phyloP scores from a whole-genome alignment of 2,113 vertebrate genomes.

The Pipra filicauda region DNA sequence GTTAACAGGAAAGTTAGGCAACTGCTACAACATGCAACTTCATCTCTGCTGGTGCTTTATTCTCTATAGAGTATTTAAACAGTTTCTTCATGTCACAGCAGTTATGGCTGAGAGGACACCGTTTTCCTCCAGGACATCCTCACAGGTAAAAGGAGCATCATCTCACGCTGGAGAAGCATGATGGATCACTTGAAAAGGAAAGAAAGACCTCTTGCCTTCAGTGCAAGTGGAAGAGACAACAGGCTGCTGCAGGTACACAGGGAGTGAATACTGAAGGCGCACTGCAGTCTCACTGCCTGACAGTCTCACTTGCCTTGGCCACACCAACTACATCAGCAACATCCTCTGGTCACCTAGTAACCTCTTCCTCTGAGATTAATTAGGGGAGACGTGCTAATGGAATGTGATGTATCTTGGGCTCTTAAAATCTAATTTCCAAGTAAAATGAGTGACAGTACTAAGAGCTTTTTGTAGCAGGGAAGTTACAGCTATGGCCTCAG shows the following conservation, averaged over 20 bases:
- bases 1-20: accelerated
- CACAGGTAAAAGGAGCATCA: too few species aligned
- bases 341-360: background rate
- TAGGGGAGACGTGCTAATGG: background rate
- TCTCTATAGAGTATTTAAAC: background rate
- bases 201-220: background rate
- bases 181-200: background rate
- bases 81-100: background rate
- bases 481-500: accelerated
- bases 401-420: background rate
- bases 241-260: background rate
- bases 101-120: background rate
- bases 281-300: background rate
- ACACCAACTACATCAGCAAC: background rate
- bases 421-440: background rate
- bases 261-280: background rate
- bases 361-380: background rate
- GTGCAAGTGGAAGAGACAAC: background rate
- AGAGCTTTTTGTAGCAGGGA: background rate
- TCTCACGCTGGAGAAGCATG: accelerated
- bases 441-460: background rate
- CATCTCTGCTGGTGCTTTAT: background rate
- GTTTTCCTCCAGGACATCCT: background rate
- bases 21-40: background rate
- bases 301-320: background rate